These are phyloP conservation scores for Trematocara zebra DNA, from an alignment of 2,113 vertebrate species.

Conservation along the genomic window DNA sequence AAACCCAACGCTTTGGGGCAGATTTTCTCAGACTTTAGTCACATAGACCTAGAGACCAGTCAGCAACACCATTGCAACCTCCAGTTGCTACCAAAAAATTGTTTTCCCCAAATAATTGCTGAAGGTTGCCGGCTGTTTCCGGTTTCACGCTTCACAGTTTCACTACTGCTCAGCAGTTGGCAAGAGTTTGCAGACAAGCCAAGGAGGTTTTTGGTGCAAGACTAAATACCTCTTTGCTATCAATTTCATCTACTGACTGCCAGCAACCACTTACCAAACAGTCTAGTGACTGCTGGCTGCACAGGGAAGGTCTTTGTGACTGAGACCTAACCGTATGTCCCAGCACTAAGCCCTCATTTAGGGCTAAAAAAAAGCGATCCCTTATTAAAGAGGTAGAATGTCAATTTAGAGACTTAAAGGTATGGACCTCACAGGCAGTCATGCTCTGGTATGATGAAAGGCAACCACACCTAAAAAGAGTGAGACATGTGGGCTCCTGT, in stretches of 20 bases:
- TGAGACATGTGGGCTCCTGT: neutral
- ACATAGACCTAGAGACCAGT: neutral
- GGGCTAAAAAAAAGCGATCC: neutral
- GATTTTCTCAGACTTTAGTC: neutral
- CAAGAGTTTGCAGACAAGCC: neutral
- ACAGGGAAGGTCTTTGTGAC: neutral
- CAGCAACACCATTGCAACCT: neutral
- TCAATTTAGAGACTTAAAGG: neutral
- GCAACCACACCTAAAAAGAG: neutral
- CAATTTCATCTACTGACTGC: neutral
- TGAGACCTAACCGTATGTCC: neutral
- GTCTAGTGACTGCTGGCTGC: neutral
- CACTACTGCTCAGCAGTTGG: neutral
- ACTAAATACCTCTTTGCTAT: neutral
- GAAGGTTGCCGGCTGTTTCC: neutral
- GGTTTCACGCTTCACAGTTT: neutral
- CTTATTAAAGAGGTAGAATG: neutral
- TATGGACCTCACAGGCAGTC: neutral
- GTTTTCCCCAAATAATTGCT: neutral
- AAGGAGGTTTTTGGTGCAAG: neutral
- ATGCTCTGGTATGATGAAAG: neutral
- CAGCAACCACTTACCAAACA: neutral
- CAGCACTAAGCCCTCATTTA: neutral
- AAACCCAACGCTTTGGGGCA: neutral
- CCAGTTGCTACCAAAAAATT: neutral